Percentiles rank a stretch among this genome's conserved stretches.
Evolutionary conservation across 92 coral and sea anemone species (phyloP).

Genomic region (Porites lobata): DNA sequence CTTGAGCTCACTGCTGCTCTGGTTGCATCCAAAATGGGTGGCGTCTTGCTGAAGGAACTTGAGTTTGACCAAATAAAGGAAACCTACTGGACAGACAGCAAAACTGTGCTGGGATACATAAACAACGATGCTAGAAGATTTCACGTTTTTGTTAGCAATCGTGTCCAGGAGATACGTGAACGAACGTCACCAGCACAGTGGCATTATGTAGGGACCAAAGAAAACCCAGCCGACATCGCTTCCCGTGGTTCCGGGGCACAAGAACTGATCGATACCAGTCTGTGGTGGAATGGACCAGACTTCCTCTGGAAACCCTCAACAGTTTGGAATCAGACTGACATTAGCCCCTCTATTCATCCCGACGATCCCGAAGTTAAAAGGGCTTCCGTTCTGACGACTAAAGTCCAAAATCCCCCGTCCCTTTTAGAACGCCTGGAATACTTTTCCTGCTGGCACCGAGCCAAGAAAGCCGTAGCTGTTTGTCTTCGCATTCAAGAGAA

Average conservation of each 20-base stretch:
- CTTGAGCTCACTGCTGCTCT: too few species aligned
- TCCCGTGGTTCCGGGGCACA: slow-evolving; percentile 36
- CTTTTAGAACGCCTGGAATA: neutral
- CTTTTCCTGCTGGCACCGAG: neutral
- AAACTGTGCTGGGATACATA: too few species aligned
- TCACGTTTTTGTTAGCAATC: too few species aligned
- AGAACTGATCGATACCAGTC: too few species aligned
- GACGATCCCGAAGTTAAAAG: slow-evolving; percentile 46
- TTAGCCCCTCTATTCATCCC: neutral
- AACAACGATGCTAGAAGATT: too few species aligned
- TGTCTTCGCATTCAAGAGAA: neutral
- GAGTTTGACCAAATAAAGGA: too few species aligned
- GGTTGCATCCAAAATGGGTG: too few species aligned
- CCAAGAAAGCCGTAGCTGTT: neutral
- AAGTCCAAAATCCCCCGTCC: slow-evolving; percentile 22
- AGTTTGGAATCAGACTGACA: slow-evolving; percentile 4
- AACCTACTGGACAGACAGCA: too few species aligned
- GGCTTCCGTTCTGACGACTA: neutral
- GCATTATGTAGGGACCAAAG: slow-evolving; percentile 53
- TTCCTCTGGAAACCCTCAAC: neutral
- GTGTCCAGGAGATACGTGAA: too few species aligned
- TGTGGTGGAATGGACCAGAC: too few species aligned
- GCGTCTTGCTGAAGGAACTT: too few species aligned
- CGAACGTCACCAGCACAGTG: slow-evolving; percentile 48
- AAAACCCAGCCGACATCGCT: slow-evolving; percentile 58